Base-by-base conservation (phyloP, 1,140 invertebrate species). In the Drosophila lowei region DNA sequence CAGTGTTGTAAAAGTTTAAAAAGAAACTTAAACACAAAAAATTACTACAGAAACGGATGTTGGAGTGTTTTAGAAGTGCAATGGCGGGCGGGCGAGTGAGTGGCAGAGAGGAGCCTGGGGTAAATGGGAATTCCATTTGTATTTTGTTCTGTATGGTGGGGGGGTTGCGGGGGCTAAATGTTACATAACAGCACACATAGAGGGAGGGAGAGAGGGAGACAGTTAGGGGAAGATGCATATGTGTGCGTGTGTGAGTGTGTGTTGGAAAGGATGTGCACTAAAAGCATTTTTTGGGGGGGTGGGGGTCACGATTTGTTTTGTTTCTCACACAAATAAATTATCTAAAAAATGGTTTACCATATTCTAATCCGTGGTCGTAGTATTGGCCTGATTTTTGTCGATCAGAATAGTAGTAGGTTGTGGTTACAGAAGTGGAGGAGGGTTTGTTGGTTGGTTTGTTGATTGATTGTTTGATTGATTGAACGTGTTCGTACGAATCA, bases 301-400 rank as follows among this genome's bases (percentile, higher is more conserved):
- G 18, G 18, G 18, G 18, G 79, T 74, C 70, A 56, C 74, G 34
- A 38, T 38, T 34, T 1, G 11, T 11, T 30, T 30, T 30, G 23
- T 38, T 38, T 38, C 76, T 54, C 72, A 77, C 77, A 80, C 74
- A 89, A 71, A 89, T 77, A 85, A 89, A 80, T 89, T 77, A 90
- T 76, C 84, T 76, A 81, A 78, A 85, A 86, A 86, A 83, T 90
- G 90, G 93, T 93, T 96, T 97, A 97, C 96, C 96, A 97, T 94
- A 97, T 95, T 94, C 95, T 95, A 92, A 97, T 96, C 95, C 96
- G 95, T 93, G 96, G 96, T 93, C 96, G 95, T 91, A 96, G 94
- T 92, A 95, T 95, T 92, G 95, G 95, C 94, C 95, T 96, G 91
- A 90, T 91, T 60, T 55, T 53, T 65, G 63, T 75, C 46, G 58